Evolutionary conservation across 2,797 vertebrate species (phyloP).

Genomic region (Nasua narica): DNA sequence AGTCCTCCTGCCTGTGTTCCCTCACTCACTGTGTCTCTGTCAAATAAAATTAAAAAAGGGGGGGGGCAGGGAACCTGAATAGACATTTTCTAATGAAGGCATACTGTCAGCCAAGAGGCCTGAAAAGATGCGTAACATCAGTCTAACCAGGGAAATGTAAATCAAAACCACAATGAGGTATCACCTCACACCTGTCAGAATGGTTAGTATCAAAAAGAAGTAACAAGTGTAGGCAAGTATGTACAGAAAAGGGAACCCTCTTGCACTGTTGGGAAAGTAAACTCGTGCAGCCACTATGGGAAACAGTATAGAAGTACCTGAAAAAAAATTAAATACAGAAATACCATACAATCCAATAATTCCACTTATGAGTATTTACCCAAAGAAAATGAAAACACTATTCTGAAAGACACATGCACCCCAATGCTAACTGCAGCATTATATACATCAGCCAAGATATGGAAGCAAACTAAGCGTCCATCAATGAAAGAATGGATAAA

Average conservation of each 20-base stretch:
- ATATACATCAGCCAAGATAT: not conserved
- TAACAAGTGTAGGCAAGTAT: not conserved
- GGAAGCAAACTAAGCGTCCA: not conserved
- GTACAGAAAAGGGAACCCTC: not conserved
- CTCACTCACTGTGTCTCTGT: too few relatives aligned
- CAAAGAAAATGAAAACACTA: not conserved
- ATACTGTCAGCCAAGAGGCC: not conserved
- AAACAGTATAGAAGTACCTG: not conserved
- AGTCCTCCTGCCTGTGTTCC: too few relatives aligned
- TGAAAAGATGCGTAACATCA: not conserved
- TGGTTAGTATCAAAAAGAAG: not conserved
- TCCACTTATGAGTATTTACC: not conserved
- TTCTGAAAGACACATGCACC: not conserved
- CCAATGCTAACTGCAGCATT: not conserved
- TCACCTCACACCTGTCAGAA: not conserved
- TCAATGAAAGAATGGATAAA: not conserved
- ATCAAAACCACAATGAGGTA: not conserved
- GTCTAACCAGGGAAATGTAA: not conserved
- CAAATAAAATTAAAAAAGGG: too few relatives aligned
- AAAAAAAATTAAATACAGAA: not conserved
- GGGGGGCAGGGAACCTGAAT: too few relatives aligned
- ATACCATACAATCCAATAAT: not conserved
- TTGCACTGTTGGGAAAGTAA: not conserved
- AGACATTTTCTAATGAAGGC: not conserved
- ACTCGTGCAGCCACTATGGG: not conserved